These are phyloP conservation scores for Lacerta agilis DNA, from an alignment of 2,797 vertebrate genomes.

Conservation along the genomic window DNA sequence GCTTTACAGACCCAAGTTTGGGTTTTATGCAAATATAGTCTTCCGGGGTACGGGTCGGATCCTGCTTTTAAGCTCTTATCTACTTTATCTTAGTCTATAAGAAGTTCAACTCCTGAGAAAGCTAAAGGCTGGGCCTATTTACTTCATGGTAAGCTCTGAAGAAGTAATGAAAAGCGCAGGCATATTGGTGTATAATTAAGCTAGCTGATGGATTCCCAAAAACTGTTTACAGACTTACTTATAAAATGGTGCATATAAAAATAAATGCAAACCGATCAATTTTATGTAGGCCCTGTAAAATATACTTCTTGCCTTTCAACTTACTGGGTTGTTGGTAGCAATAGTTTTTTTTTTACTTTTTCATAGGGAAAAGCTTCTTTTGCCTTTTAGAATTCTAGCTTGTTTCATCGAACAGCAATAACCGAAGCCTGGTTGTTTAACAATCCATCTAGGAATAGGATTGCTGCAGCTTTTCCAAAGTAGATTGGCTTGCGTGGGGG, in stretches of 20 bases:
- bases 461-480: conserved; percentile 59
- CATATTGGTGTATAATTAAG: conserved; percentile 53
- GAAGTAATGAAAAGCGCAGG: conserved; percentile 51
- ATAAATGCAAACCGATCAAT: conserved; percentile 48
- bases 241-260: conserved; percentile 50
- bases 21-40: too few relatives aligned
- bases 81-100: not conserved
- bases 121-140: not conserved
- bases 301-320: conserved; percentile 50
- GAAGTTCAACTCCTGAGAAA: not conserved
- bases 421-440: conserved; percentile 66
- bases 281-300: conserved; percentile 46
- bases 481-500: conserved; percentile 27
- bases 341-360: not conserved
- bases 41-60: not conserved
- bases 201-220: conserved; percentile 56
- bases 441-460: conserved; percentile 58
- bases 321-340: conserved; percentile 44
- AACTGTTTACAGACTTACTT: conserved; percentile 41
- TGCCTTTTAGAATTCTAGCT: conserved; percentile 59
- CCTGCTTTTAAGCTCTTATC: not conserved
- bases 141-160: conserved; percentile 35
- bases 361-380: conserved; percentile 32
- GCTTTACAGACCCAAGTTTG: not conserved
- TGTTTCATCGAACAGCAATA: conserved; percentile 63